phyloP scores from a whole-genome alignment of 2,113 vertebrate genomes.

The Dicentrarchus labrax region DNA sequence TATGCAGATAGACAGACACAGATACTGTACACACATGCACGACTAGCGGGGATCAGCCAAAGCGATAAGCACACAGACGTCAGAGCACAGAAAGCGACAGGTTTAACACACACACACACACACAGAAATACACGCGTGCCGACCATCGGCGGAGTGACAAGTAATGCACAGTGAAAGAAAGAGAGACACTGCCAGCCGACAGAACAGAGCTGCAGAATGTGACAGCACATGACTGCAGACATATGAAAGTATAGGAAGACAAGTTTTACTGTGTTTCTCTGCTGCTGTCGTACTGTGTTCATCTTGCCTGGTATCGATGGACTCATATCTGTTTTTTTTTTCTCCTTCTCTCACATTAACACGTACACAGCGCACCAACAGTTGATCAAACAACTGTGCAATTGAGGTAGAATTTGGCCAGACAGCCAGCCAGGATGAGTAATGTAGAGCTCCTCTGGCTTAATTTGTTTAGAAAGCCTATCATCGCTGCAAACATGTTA shows the following conservation, averaged over 20 bases:
- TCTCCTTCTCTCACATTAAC: conserved; percentile 44
- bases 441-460: conserved; percentile 62
- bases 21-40: conserved; percentile 45
- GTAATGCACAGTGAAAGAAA: conserved; percentile 35
- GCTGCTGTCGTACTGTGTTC: conserved; percentile 45
- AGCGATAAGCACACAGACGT: conserved; percentile 82
- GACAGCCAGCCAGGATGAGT: conserved; percentile 67
- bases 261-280: conserved; percentile 44
- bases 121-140: not conserved
- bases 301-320: conserved; percentile 29
- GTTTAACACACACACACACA: conserved; percentile 57
- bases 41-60: conserved; percentile 79
- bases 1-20: conserved; percentile 60
- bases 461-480: conserved; percentile 73
- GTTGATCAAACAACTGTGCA: conserved; percentile 72
- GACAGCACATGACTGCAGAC: conserved; percentile 55
- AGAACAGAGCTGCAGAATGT: conserved; percentile 43
- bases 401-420: conserved; percentile 64
- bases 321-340: conserved; percentile 34
- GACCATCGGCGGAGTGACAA: conserved; percentile 32
- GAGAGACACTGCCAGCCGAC: conserved; percentile 10
- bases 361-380: conserved; percentile 39
- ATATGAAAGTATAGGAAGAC: conserved; percentile 66
- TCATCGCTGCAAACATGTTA: conserved; percentile 68
- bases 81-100: conserved; percentile 71